Percentiles rank a stretch among this genome's conserved stretches.
phyloP scores from a whole-genome alignment of 30 jellyfish, hydroid and myxozoan genomes.

The Haliclystus octoradiatus region DNA sequence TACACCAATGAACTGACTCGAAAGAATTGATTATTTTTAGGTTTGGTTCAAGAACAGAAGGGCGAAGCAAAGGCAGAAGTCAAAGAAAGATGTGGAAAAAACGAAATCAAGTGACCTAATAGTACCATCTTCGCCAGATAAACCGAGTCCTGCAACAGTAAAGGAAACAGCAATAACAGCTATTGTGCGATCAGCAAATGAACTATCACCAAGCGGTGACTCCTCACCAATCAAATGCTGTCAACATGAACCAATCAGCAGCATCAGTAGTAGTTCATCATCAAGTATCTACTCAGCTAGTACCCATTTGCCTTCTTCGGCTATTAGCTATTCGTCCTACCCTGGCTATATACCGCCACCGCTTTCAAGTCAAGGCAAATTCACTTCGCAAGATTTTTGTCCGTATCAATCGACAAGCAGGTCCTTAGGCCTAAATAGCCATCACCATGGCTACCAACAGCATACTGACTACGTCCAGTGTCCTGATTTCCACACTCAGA shows the following conservation, averaged over 20 bases:
- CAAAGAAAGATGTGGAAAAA: slow-evolving; percentile 58
- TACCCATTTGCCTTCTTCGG: slow-evolving; percentile 27
- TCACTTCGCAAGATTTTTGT: slow-evolving; percentile 47
- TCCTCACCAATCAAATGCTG: neutral
- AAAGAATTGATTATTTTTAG: too few species aligned
- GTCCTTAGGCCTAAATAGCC: slow-evolving; percentile 27
- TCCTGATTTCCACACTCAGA: slow-evolving; percentile 52
- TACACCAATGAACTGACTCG: too few species aligned
- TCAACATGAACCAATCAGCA: slow-evolving; percentile 8
- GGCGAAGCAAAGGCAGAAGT: slow-evolving; percentile 82
- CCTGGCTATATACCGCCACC: slow-evolving; percentile 60
- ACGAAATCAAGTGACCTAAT: neutral
- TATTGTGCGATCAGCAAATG: neutral
- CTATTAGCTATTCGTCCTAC: slow-evolving; percentile 29
- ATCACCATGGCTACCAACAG: slow-evolving; percentile 43
- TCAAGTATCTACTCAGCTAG: slow-evolving; percentile 24
- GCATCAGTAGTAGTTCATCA: slow-evolving; percentile 35
- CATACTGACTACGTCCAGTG: slow-evolving; percentile 59
- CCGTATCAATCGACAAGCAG: slow-evolving; percentile 76
- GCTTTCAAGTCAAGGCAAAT: slow-evolving; percentile 27
- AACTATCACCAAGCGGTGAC: neutral
- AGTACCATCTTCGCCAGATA: slow-evolving; percentile 1
- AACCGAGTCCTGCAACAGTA: neutral
- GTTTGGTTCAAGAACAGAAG: slow-evolving; percentile 95
- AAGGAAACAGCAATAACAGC: neutral